A percentile compares a stretch with the other conserved stretches of the same genome.
Evolutionary conservation across 2,888 invertebrate genomes (phyloP).

Genomic region (Macrophya annulata): DNA sequence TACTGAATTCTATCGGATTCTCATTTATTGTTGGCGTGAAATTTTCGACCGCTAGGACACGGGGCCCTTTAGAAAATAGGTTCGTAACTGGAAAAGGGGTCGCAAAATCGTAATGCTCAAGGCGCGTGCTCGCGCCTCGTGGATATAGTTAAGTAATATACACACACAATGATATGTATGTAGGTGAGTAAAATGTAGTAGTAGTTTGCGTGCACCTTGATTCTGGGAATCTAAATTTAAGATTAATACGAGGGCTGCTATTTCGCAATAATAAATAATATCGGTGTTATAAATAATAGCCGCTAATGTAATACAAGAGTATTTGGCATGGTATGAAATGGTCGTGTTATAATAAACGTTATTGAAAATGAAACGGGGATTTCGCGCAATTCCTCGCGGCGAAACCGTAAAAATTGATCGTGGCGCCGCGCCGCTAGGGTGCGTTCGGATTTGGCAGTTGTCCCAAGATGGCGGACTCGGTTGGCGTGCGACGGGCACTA

Average conservation of each 20-base stretch:
- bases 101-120: slow-evolving; percentile 31
- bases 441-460: slow-evolving; percentile 72
- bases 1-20: neutral
- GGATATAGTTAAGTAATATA: neutral
- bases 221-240: slow-evolving; percentile 32
- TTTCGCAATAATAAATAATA: slow-evolving; percentile 13
- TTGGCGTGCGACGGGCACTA: slow-evolving; percentile 76
- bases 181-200: neutral
- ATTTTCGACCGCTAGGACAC: neutral
- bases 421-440: slow-evolving; percentile 59
- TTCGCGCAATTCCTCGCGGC: slow-evolving; percentile 39
- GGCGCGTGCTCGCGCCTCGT: slow-evolving; percentile 36
- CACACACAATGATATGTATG: neutral
- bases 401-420: slow-evolving; percentile 63
- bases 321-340: neutral
- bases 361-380: slow-evolving; percentile 9
- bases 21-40: neutral
- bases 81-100: slow-evolving; percentile 27
- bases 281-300: slow-evolving; percentile 2
- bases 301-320: neutral
- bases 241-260: neutral
- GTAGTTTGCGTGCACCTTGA: slow-evolving; percentile 14
- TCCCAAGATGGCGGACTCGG: slow-evolving; percentile 78
- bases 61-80: slow-evolving; percentile 20
- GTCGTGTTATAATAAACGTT: neutral